Evolutionary conservation across 1,140 invertebrate genomes (phyloP).

Genomic region (Uloborus diversus): DNA sequence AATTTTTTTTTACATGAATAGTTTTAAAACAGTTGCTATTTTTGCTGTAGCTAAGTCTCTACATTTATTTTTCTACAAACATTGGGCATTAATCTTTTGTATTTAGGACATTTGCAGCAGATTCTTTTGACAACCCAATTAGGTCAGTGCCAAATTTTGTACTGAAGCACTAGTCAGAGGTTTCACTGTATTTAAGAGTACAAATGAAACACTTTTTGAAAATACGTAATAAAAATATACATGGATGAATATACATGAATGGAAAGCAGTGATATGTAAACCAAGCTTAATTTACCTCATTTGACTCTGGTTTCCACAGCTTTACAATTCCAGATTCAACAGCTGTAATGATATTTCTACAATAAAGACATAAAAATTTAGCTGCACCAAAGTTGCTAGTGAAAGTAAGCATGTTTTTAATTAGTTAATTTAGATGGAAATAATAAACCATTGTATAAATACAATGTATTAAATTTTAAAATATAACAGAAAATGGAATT

Average conservation of each 20-base stretch:
- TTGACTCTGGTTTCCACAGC: slow-evolving; percentile 66
- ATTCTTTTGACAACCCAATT: background rate
- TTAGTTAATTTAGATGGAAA: too few species aligned
- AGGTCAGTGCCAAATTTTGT: background rate
- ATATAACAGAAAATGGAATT: background rate
- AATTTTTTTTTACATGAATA: too few species aligned
- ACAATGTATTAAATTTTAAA: background rate
- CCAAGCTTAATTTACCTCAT: slow-evolving; percentile 55
- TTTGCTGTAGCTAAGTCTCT: too few species aligned
- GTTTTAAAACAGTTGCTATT: too few species aligned
- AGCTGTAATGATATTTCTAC: slow-evolving; percentile 65
- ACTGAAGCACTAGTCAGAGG: background rate
- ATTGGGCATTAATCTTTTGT: too few species aligned
- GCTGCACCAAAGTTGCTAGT: background rate
- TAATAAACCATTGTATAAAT: too few species aligned
- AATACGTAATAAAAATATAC: background rate
- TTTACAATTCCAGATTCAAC: slow-evolving; percentile 71
- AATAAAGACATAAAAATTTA: background rate
- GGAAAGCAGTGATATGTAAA: background rate
- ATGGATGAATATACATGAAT: background rate
- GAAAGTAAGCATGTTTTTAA: background rate
- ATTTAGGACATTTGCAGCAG: background rate
- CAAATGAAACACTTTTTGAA: background rate
- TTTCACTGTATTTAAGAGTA: background rate
- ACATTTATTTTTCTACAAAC: too few species aligned